Conservation (phyloP, 2,888 invertebrate genomes). For the Oligia strigilis region DNA sequence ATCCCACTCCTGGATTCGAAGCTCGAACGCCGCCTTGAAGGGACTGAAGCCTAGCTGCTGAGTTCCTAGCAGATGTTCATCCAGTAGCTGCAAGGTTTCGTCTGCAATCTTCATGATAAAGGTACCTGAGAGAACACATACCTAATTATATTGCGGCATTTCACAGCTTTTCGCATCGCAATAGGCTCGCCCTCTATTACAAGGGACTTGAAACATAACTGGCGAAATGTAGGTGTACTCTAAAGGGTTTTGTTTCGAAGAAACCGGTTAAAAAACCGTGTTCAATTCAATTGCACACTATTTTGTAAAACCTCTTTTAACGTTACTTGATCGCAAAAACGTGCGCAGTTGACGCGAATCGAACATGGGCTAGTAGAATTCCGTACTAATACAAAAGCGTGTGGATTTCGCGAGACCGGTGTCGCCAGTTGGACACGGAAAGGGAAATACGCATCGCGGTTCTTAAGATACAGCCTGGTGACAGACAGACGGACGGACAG, state of each 20-base stretch:
- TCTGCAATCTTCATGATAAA: conserved; percentile 94
- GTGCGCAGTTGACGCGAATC: too few species aligned
- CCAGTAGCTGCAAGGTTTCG: conserved; percentile 93
- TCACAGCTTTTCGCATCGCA: background rate
- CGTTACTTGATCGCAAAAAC: too few species aligned
- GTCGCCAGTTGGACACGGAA: too few species aligned
- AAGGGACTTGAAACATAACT: background rate
- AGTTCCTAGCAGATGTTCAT: conserved; percentile 94
- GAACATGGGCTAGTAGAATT: too few species aligned
- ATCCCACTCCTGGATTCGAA: conserved; percentile 94
- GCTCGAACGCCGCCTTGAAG: conserved; percentile 94
- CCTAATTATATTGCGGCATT: background rate
- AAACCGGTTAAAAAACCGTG: too few species aligned
- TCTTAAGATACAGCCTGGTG: too few species aligned
- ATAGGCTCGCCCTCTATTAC: background rate
- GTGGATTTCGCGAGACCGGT: too few species aligned
- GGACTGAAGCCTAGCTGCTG: conserved; percentile 95
- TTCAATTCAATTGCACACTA: too few species aligned
- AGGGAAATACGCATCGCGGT: too few species aligned
- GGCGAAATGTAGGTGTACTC: background rate
- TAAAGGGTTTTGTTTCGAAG: background rate
- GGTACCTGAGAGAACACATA: conserved; percentile 87
- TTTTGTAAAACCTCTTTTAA: too few species aligned
- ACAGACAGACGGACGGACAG: too few species aligned
- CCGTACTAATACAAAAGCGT: too few species aligned